A percentile compares a stretch with the other conserved stretches of the same genome.
Evolutionary conservation across 2,113 vertebrate species (phyloP).

Genomic region (Potamarius usumacintae): DNA sequence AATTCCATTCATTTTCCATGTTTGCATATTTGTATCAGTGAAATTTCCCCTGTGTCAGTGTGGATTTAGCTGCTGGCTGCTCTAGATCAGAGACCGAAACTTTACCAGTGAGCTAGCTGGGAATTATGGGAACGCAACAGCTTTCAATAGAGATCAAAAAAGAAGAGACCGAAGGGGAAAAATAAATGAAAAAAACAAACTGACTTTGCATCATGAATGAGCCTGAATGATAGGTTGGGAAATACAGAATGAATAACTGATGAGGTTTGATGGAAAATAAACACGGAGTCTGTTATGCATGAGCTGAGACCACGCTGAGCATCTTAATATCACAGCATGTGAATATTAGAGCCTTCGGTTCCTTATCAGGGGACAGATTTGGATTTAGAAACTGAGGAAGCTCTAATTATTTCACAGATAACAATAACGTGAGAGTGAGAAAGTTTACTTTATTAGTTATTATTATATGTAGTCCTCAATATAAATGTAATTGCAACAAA

Average conservation of each 20-base stretch:
- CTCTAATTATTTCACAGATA: too few relatives aligned
- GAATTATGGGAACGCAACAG: background rate
- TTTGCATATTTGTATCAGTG: background rate
- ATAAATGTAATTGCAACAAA: too few relatives aligned
- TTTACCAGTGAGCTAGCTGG: background rate
- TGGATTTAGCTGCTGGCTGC: background rate
- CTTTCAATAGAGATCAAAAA: background rate
- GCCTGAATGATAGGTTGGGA: background rate
- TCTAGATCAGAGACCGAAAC: background rate
- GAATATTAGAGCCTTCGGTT: background rate
- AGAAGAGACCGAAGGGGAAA: background rate
- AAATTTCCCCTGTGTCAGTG: background rate
- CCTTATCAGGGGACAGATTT: too few relatives aligned
- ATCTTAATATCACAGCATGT: background rate
- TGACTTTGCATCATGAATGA: background rate
- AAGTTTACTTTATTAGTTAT: too few relatives aligned
- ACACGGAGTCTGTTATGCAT: background rate
- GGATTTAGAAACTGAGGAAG: too few relatives aligned
- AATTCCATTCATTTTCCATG: background rate
- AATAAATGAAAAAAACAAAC: too few relatives aligned
- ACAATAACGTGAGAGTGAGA: too few relatives aligned
- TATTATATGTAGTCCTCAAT: too few relatives aligned
- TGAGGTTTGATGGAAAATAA: background rate
- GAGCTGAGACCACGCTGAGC: background rate
- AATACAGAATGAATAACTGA: conserved; percentile 9